Conservation (phyloP, 1,140 invertebrate genomes). For the Gonatopus flavifemur region DNA sequence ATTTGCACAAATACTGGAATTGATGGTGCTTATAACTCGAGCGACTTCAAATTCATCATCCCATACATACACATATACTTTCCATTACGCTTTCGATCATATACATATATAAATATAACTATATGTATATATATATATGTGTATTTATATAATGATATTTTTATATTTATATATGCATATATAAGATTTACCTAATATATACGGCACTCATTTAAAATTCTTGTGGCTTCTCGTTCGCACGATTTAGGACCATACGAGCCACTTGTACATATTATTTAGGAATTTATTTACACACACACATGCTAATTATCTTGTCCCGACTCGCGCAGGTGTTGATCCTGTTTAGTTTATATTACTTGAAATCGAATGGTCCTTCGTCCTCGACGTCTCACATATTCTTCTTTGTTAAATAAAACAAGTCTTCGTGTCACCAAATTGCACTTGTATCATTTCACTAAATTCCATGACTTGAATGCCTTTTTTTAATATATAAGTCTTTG, state of each 20-base stretch:
- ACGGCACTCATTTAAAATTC: conserved; percentile 36
- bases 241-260: conserved; percentile 32
- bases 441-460: too few species aligned
- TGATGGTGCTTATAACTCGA: neutral
- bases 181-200: conserved; percentile 35
- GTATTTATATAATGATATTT: too few species aligned
- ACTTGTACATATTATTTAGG: conserved; percentile 55
- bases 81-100: neutral
- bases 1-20: too few species aligned
- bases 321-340: conserved; percentile 9
- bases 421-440: too few species aligned
- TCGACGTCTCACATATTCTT: conserved; percentile 5
- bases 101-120: too few species aligned
- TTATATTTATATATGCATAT: too few species aligned
- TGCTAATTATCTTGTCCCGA: conserved; percentile 46
- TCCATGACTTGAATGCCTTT: too few species aligned
- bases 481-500: too few species aligned
- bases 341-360: too few species aligned
- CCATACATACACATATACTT: neutral
- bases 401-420: neutral
- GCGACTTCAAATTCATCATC: neutral
- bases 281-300: conserved; percentile 57
- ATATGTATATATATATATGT: too few species aligned
- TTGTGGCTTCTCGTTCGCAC: conserved; percentile 19
- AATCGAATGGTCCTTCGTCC: conserved; percentile 23